phyloP scores from a whole-genome alignment of 1,140 invertebrate species.

The Stratiolaelaps scimitus region DNA sequence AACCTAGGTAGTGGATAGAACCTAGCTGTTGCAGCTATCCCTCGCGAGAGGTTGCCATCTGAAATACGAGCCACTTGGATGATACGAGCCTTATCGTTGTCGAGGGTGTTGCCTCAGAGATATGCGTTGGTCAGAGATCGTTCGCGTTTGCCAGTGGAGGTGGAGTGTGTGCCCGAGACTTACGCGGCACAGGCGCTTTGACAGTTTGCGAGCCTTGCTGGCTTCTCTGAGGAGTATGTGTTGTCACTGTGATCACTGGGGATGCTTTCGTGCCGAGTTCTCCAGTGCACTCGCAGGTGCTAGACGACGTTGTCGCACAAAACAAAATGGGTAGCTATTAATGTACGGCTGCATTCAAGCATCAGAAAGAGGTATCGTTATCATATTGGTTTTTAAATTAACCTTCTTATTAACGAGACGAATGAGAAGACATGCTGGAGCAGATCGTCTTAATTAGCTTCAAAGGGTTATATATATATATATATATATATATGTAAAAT shows the following conservation, averaged over 20 bases:
- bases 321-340: neutral
- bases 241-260: neutral
- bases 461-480: too few species aligned
- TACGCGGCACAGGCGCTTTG: too few species aligned
- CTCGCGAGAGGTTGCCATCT: neutral
- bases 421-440: neutral
- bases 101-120: too few species aligned
- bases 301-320: neutral
- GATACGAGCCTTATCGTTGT: too few species aligned
- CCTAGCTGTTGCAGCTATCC: neutral
- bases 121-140: neutral
- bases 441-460: neutral
- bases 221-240: neutral
- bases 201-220: too few species aligned
- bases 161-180: neutral
- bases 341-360: too few species aligned
- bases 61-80: too few species aligned
- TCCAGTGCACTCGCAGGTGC: conserved; percentile 14
- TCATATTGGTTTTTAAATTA: neutral
- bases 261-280: neutral
- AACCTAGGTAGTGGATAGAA: too few species aligned
- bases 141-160: conserved; percentile 14
- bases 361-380: too few species aligned
- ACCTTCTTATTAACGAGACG: neutral
- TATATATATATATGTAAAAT: too few species aligned